Base-by-base conservation (phyloP, 2,888 invertebrate genomes). In the Conistra vaccinii region DNA sequence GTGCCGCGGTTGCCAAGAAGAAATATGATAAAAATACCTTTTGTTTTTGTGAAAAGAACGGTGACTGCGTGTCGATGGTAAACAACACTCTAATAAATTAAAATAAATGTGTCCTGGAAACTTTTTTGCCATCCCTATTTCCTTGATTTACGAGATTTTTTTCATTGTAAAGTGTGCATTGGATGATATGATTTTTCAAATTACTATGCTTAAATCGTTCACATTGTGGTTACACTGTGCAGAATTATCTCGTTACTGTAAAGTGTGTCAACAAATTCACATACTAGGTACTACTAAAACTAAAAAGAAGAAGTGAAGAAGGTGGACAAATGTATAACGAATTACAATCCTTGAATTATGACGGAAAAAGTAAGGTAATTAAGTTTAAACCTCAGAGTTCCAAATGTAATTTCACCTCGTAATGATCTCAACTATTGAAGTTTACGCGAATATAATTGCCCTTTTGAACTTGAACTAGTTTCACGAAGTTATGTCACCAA, bases 81-180 rank as follows among this genome's bases (percentile, higher is more conserved):
- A 75, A 81, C 62, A 76, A 78, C 84, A 84, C 84, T 87, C 73
- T 83, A 67, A 65, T 78, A 78, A 80, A 85, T 80, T 82, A 80
- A 80, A 84, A 72, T 65, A 57, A 73, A 75, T 75, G 58, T 70
- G 17, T 70, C 48, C 63, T 73, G 61, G 12, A 45, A 63, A 14
- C 17, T 29, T 57, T 17, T 62, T 53, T 67, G 1, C 6, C 17
- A 23, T 39, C 10, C 3, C 29, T 69, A 45, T 7, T 48, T n/a
- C n/a, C 6, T 66, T 78, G 9, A 51, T 6, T 51, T 55, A 55
- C 29, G 20, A 48, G 45, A 23, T 17, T 14, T 12, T 76, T 57
- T 76, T 57, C 0, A 26, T 51, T 76, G 26, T 17, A 32, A 55
- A 3, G 23, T 61, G 4, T 32, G 20, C n/a, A 29, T n/a, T 53